These are phyloP conservation scores for Podargus strigoides DNA, from an alignment of 2,797 vertebrate genomes.

Conservation along the genomic window DNA sequence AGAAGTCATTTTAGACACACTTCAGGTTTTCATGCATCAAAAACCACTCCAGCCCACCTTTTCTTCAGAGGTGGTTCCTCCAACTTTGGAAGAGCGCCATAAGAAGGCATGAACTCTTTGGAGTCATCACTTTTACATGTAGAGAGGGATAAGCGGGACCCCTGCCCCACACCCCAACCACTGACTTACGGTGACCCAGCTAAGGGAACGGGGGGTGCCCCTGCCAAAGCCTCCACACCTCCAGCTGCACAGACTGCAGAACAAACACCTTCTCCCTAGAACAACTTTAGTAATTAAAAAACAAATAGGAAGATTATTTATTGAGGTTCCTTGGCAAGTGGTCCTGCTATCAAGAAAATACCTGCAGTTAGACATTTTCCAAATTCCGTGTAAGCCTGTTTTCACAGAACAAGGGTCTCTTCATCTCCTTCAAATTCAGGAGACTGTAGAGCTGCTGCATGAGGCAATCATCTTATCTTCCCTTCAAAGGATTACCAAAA, in stretches of 20 bases:
- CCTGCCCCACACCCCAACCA: rapidly evolving
- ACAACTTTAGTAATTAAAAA: not conserved
- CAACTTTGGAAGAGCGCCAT: not conserved
- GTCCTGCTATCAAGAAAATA: not conserved
- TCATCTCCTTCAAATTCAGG: not conserved
- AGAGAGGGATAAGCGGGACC: not conserved
- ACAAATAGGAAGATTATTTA: not conserved
- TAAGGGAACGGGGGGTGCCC: not conserved
- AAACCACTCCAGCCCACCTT: not conserved
- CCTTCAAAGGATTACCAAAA: not conserved
- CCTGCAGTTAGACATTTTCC: too few relatives aligned
- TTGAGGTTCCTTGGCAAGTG: not conserved
- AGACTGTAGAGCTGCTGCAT: not conserved
- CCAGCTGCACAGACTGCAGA: not conserved
- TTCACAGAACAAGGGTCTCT: not conserved
- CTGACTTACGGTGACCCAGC: not conserved
- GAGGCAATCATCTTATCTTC: not conserved
- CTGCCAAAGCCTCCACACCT: not conserved
- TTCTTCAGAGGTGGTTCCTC: not conserved
- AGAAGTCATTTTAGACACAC: not conserved
- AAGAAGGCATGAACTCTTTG: not conserved
- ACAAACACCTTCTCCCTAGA: not conserved
- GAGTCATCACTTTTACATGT: not conserved
- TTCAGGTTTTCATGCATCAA: not conserved
- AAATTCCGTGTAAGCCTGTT: too few relatives aligned